A percentile compares a stretch with the other conserved stretches of the same genome.
Evolutionary conservation across 2,888 invertebrate species (phyloP).

Genomic region (Philopedon plagiatum): DNA sequence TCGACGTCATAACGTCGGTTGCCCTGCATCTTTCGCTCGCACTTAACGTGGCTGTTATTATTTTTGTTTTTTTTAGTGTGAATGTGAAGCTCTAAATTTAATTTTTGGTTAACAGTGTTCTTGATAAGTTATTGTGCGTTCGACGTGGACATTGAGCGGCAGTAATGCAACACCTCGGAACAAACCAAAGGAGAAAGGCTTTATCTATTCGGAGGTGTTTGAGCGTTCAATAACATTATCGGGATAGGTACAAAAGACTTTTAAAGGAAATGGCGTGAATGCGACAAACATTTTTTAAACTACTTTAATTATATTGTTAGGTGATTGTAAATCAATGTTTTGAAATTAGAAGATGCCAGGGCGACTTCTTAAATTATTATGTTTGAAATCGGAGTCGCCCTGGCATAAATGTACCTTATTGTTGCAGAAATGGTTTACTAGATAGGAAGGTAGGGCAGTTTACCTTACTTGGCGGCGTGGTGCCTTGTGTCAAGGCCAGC

Average conservation of each 20-base stretch:
- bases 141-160: constrained; percentile 13
- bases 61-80: constrained; percentile 62
- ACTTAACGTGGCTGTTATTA: constrained; percentile 65
- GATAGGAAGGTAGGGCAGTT: constrained; percentile 61
- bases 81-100: constrained; percentile 56
- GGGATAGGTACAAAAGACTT: constrained; percentile 33
- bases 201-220: constrained; percentile 28
- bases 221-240: constrained; percentile 37
- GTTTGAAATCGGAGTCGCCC: constrained; percentile 58
- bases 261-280: constrained; percentile 44
- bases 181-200: constrained; percentile 26
- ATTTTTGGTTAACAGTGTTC: constrained; percentile 27
- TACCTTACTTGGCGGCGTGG: constrained; percentile 61
- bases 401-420: constrained; percentile 61
- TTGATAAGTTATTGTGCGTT: constrained; percentile 41
- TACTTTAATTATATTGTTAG: constrained; percentile 68
- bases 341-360: constrained; percentile 42
- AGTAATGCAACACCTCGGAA: constrained; percentile 26
- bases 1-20: constrained; percentile 24
- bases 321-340: constrained; percentile 68
- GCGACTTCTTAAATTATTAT: constrained; percentile 57
- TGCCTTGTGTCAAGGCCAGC: constrained; percentile 67
- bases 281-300: constrained; percentile 62
- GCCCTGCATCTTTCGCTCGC: constrained; percentile 42
- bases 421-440: constrained; percentile 63